Evolutionary conservation across 2,888 invertebrate genomes (phyloP).

Genomic region (Clostera curtula): DNA sequence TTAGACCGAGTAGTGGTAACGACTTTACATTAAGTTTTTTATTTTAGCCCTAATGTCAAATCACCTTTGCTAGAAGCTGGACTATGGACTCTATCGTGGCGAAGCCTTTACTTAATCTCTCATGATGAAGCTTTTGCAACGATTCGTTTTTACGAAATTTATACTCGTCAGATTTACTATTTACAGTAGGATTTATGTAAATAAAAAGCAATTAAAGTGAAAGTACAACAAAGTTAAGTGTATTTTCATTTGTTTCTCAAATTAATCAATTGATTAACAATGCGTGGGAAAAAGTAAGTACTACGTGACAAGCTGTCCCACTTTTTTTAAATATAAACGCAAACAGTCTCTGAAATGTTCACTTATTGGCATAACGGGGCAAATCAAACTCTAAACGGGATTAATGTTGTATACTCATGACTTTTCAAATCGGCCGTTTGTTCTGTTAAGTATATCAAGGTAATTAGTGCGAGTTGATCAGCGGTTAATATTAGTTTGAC

Average conservation of each 20-base stretch:
- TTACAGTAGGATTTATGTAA: too few relatives aligned
- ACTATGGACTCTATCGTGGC: too few relatives aligned
- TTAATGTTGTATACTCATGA: slow-evolving; percentile 29
- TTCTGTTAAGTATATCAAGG: slow-evolving; percentile 10
- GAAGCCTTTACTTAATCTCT: too few relatives aligned
- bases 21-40: too few relatives aligned
- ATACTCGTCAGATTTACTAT: too few relatives aligned
- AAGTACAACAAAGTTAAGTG: too few relatives aligned
- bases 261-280: slow-evolving; percentile 20
- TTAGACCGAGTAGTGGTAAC: too few relatives aligned
- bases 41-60: too few relatives aligned
- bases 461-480: slow-evolving; percentile 7
- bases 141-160: too few relatives aligned
- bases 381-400: slow-evolving; percentile 27
- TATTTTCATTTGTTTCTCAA: neutral
- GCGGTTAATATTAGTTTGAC: slow-evolving; percentile 5
- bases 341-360: slow-evolving; percentile 34
- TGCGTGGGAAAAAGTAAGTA: slow-evolving; percentile 31
- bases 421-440: slow-evolving; percentile 19
- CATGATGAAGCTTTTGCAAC: too few relatives aligned
- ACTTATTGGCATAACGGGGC: slow-evolving; percentile 43
- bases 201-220: too few relatives aligned
- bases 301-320: slow-evolving; percentile 25
- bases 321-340: slow-evolving; percentile 47
- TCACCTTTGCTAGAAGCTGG: too few relatives aligned